Base-by-base conservation (phyloP, 2,797 vertebrate genomes). In the Myoxocephalus aenaeus region DNA sequence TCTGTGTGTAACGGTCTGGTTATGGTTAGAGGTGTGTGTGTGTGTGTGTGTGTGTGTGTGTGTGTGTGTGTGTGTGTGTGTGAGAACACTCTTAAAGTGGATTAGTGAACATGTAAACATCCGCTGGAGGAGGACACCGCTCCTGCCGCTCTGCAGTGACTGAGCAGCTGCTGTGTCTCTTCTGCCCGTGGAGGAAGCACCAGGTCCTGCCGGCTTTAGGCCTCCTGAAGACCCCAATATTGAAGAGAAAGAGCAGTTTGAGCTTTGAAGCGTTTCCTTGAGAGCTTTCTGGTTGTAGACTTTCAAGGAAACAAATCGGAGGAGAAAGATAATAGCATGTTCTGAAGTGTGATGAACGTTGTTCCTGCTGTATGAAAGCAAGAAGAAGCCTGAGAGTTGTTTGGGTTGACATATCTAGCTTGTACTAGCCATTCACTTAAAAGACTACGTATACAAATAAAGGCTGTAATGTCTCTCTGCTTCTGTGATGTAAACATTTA, bases 91-190 rank as follows among this genome's bases (percentile, higher is more conserved):
- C 71, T 77, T 86, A 88, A 84, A 84, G 79, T 59, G 86, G 87
- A 89, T 92, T 88, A 89, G 79, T 65, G 72, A 59, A 83, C 75
- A 79, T 75, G 74, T 89, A 90, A 92, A 89, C 87, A 87, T 89
- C 89, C 79, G 75, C 75, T 79, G 63, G 59, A 73, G 70, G 17
- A 50, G 53, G 79, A 86, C 76, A 71, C 63, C 73, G 69, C 54
- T 63, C 38, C 22, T 74, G 59, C 27, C 40, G 51, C 80, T 87
- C 85, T 86, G 73, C 87, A 80, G 75, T 81, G 15, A 46, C 44
- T 46, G 17, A 18, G 53, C 82, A 78, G 81, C 89, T 84, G 80
- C 82, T 67, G 74, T 71, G 74, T 71, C 78, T 65, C 17, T 44
- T 61, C 51, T 25, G 62, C 34, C 25, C 15, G 51, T 38, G 20